These are phyloP conservation scores for Molothrus ater DNA, from an alignment of 2,797 vertebrate species.

Conservation along the genomic window DNA sequence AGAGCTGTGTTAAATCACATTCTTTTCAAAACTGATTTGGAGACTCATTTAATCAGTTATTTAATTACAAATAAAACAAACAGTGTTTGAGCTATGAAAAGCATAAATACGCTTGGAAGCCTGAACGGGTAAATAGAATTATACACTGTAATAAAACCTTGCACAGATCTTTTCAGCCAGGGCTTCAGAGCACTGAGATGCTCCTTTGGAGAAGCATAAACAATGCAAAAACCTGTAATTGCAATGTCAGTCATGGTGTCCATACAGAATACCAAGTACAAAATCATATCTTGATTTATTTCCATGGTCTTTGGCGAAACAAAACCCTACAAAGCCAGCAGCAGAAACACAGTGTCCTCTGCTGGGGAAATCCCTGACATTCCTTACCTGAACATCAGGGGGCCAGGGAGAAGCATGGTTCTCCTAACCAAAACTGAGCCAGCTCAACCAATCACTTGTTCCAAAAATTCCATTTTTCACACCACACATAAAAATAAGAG, in stretches of 20 bases:
- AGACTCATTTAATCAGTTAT: slow-evolving; percentile 61
- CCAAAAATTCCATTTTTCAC: slow-evolving; percentile 30
- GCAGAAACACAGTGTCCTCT: slow-evolving; percentile 74
- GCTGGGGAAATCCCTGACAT: slow-evolving; percentile 25
- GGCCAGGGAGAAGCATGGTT: not conserved
- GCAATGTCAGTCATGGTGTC: slow-evolving; percentile 78
- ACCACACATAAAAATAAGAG: slow-evolving; percentile 1
- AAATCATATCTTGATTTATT: slow-evolving; percentile 67
- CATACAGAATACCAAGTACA: slow-evolving; percentile 75
- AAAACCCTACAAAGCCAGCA: not conserved
- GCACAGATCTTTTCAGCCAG: slow-evolving; percentile 49
- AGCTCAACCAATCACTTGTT: not conserved
- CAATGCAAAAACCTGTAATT: slow-evolving; percentile 81
- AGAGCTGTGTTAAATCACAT: slow-evolving; percentile 8
- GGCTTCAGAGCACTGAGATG: slow-evolving; percentile 64
- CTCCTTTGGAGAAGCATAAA: slow-evolving; percentile 73
- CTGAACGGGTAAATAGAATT: slow-evolving; percentile 68
- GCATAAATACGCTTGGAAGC: slow-evolving; percentile 29
- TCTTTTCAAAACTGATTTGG: slow-evolving; percentile 36
- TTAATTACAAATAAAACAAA: slow-evolving; percentile 69
- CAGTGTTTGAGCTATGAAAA: slow-evolving; percentile 15
- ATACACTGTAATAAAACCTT: slow-evolving; percentile 65
- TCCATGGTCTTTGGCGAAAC: not conserved
- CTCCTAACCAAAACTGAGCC: not conserved
- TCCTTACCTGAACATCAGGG: not conserved